A percentile compares a stretch with the other conserved stretches of the same genome.
These are phyloP conservation scores for Paralvinella palmiformis DNA, from an alignment of 1,140 invertebrate genomes.

Conservation along the genomic window DNA sequence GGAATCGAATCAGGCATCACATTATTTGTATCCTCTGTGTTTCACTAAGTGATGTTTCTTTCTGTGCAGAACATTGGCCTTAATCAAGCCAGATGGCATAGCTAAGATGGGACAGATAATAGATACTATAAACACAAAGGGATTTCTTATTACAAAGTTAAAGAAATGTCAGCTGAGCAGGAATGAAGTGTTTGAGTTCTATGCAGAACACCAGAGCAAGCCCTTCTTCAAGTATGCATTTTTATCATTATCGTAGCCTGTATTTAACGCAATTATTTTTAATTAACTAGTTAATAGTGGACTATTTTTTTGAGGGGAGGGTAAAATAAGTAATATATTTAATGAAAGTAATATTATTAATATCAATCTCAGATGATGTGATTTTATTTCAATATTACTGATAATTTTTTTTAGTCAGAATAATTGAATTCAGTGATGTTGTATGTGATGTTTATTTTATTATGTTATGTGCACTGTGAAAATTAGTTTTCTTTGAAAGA, in stretches of 20 bases:
- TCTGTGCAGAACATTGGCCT: conserved; percentile 60
- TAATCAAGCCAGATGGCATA: conserved; percentile 68
- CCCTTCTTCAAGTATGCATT: conserved; percentile 53
- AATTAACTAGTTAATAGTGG: too few relatives aligned
- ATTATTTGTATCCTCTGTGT: too few relatives aligned
- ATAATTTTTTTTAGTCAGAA: background rate
- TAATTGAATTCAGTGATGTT: background rate
- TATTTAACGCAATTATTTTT: too few relatives aligned
- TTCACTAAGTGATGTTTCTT: too few relatives aligned
- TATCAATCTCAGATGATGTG: too few relatives aligned
- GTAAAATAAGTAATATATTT: too few relatives aligned
- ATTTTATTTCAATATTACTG: background rate
- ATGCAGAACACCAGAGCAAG: conserved; percentile 55
- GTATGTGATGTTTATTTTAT: too few relatives aligned
- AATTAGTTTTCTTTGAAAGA: background rate
- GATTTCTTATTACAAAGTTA: conserved; percentile 66
- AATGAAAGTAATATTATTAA: too few relatives aligned
- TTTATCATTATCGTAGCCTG: too few relatives aligned
- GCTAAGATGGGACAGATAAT: conserved; percentile 69
- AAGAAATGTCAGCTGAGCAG: conserved; percentile 62
- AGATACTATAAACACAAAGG: conserved; percentile 59
- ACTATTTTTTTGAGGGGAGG: too few relatives aligned
- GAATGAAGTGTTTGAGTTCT: conserved; percentile 60
- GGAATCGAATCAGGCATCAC: too few relatives aligned
- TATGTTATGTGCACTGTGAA: too few relatives aligned